Conservation (phyloP, 2,113 vertebrate genomes). For the Clupea harengus region DNA sequence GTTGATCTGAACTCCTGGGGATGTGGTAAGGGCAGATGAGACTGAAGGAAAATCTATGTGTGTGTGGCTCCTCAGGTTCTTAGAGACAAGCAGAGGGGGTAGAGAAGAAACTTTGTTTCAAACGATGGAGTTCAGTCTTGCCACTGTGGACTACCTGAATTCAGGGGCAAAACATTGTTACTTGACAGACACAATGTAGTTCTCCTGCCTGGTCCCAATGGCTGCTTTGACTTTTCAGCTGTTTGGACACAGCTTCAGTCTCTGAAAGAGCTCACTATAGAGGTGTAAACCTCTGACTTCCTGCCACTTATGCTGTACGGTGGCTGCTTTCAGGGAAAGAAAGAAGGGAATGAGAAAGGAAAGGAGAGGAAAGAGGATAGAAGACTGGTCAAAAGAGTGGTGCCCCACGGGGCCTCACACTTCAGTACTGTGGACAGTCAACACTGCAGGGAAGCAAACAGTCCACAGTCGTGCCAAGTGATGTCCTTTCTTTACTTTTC, state of each 20-base stretch:
- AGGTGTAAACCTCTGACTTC: not conserved
- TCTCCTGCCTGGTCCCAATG: not conserved
- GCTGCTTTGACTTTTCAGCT: not conserved
- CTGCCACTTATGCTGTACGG: not conserved
- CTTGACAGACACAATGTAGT: not conserved
- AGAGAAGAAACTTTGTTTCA: not conserved
- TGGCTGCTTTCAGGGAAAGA: not conserved
- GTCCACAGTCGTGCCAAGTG: not conserved
- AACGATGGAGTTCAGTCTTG: not conserved
- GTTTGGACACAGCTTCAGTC: not conserved
- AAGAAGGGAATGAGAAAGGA: not conserved
- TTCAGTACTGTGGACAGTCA: not conserved
- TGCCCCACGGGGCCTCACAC: not conserved
- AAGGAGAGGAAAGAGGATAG: not conserved
- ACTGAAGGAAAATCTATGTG: not conserved
- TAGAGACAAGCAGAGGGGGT: not conserved
- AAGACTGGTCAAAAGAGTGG: not conserved
- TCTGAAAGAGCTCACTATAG: not conserved
- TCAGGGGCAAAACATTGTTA: not conserved
- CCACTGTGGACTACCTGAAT: not conserved
- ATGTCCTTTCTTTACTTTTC: not conserved
- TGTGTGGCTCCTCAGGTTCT: not conserved
- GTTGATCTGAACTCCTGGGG: not conserved
- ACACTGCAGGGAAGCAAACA: not conserved
- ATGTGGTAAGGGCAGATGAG: not conserved